Evolutionary conservation across 2,797 vertebrate species (phyloP), one percentile per base, ranked within the genome.

Genomic region (Rhabdomys pumilio): DNA sequence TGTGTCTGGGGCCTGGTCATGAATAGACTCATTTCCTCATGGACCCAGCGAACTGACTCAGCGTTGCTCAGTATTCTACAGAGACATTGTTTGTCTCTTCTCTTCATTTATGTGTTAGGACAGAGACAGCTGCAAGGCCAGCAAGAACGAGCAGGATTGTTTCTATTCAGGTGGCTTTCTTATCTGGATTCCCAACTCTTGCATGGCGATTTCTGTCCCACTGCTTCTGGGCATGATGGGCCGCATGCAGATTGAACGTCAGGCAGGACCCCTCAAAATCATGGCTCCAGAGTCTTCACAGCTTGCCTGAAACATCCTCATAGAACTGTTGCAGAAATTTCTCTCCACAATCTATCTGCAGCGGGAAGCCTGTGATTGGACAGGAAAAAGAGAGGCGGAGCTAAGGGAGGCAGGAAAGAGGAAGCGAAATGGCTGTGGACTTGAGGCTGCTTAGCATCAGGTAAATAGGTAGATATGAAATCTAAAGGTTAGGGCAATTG

Each of bases 191-290:
- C 38, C 41, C 24, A 69, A 31, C 55, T 44, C 72, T 67, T 17
- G 17, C 67, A 34, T 0, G 8, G 85, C 44, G 24, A 79, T 90
- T 73, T 82, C 75, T 53, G 63, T 14, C 65, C 31, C 0, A 0
- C 31, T 69, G 31, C 47, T 47, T 94, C 57, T n/a, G 55, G 81
- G 55, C 53, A 73, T 9, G 50, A 81, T 12, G 0, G 2, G 29
- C 75, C 79, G 19, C 86, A 59, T 10, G 47, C 55, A 83, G 69
- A 72, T 26, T 31, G 41, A 59, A 75, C 91, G 69, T 95, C 93
- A 93, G 90, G 50, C 34, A 22, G 67, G 84, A 92, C 88, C 53
- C 80, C 85, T 38, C n/a, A 91, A 47, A 94, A 7, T 84, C 65
- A 29, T 20, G 69, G 65, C n/a, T 85, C 59, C 73, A 47, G 41